These are phyloP conservation scores for Arothron firmamentum DNA, from an alignment of 2,113 vertebrate genomes.

Conservation along the genomic window DNA sequence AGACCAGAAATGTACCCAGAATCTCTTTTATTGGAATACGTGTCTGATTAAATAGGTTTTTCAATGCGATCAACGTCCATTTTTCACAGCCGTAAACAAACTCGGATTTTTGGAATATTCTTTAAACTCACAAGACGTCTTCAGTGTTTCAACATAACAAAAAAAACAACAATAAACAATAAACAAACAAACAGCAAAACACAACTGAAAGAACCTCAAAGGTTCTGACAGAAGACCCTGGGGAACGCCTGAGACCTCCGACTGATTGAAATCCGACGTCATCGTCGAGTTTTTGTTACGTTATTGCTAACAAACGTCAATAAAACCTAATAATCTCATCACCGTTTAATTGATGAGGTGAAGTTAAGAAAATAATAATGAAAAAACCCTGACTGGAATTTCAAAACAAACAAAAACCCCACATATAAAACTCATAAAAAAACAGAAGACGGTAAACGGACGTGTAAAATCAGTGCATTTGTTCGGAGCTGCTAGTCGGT, in stretches of 20 bases:
- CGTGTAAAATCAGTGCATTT: slow-evolving; percentile 55
- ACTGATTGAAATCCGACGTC: too few relatives aligned
- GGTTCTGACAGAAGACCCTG: slow-evolving; percentile 14
- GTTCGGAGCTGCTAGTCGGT: slow-evolving; percentile 3
- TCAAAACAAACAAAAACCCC: too few relatives aligned
- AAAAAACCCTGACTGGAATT: too few relatives aligned
- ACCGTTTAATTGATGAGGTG: too few relatives aligned
- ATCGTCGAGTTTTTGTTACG: not conserved
- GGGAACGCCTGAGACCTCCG: slow-evolving; percentile 1
- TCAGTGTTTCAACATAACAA: slow-evolving; percentile 19
- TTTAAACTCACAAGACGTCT: slow-evolving; percentile 31
- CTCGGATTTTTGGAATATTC: not conserved
- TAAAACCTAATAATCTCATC: too few relatives aligned
- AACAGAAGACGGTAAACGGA: slow-evolving; percentile 3
- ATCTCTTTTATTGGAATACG: too few relatives aligned
- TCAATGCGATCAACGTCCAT: too few relatives aligned
- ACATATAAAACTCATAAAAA: slow-evolving; percentile 8
- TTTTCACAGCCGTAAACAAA: too few relatives aligned
- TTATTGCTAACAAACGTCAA: too few relatives aligned
- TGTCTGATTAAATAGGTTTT: too few relatives aligned
- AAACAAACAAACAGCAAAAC: slow-evolving; percentile 16
- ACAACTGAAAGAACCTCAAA: slow-evolving; percentile 16
- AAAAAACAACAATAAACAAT: slow-evolving; percentile 2
- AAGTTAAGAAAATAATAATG: too few relatives aligned
- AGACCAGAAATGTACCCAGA: too few relatives aligned